Evolutionary conservation across 2,797 vertebrate species (phyloP).

Genomic region (Apodemus agrarius): DNA sequence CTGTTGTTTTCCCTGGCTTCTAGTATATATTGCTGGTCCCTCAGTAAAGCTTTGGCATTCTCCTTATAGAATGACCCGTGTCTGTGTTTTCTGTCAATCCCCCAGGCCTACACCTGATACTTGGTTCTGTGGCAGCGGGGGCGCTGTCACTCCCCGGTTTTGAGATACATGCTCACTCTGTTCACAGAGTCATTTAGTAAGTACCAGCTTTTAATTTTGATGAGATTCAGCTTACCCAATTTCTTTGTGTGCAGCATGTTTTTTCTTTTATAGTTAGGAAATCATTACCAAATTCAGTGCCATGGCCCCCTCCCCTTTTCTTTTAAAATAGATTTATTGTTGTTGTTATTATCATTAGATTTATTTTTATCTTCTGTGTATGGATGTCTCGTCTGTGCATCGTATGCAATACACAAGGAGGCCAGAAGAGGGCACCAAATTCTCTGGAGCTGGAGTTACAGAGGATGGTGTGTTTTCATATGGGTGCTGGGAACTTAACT

Average conservation of each 20-base stretch:
- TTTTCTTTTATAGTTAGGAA: not conserved
- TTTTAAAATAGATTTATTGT: not conserved
- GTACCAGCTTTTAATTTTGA: not conserved
- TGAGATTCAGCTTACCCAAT: not conserved
- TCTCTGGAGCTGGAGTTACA: not conserved
- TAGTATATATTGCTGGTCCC: too few species aligned
- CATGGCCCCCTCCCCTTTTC: not conserved
- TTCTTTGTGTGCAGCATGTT: too few species aligned
- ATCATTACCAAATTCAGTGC: not conserved
- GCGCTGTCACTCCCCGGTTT: not conserved
- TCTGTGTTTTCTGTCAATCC: too few species aligned
- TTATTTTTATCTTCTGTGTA: not conserved
- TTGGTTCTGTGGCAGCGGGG: too few species aligned
- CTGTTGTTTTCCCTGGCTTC: too few species aligned
- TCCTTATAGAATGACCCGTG: too few species aligned
- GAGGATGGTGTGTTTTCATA: too few species aligned
- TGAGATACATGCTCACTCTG: not conserved
- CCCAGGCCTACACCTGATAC: too few species aligned
- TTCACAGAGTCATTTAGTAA: not conserved
- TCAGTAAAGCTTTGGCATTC: too few species aligned
- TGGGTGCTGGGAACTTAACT: not conserved
- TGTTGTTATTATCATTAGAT: not conserved
- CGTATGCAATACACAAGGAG: not conserved
- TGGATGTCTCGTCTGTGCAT: not conserved
- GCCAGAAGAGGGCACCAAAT: not conserved